Conservation (phyloP, 2,797 vertebrate genomes). For the Xiphorhynchus erythropygius region DNA sequence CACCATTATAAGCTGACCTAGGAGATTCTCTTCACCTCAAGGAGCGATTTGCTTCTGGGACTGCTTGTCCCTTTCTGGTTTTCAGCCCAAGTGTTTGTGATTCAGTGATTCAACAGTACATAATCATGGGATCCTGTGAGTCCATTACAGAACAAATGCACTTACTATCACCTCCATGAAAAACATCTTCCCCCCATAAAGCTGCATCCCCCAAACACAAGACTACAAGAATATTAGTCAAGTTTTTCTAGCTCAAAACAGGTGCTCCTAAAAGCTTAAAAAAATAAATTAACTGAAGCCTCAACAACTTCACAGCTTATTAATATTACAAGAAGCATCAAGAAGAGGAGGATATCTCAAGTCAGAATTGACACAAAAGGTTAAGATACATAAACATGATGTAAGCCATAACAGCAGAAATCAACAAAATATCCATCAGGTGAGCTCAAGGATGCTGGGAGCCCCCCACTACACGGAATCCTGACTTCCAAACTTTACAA, state of each 20-base stretch:
- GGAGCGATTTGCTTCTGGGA: not conserved
- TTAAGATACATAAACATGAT: not conserved
- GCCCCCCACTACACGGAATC: not conserved
- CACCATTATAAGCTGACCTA: not conserved
- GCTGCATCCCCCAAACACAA: not conserved
- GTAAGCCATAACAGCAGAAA: not conserved
- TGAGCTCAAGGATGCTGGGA: not conserved
- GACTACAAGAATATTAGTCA: not conserved
- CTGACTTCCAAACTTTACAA: not conserved
- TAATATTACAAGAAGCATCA: not conserved
- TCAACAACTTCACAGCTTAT: not conserved
- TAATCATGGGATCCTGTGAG: not conserved
- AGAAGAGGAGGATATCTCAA: not conserved
- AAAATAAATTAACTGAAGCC: not conserved
- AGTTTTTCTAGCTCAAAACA: not conserved
- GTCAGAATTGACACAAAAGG: not conserved
- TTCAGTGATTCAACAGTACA: not conserved
- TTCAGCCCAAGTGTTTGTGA: not conserved
- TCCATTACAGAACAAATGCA: not conserved
- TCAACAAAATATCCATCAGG: not conserved
- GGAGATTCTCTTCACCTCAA: not conserved
- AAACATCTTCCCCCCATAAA: not conserved
- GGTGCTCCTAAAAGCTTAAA: not conserved
- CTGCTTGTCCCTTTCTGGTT: not conserved
- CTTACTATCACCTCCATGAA: not conserved